Evolutionary conservation across 2,113 vertebrate species (phyloP), one percentile per base, ranked within the genome.

Genomic region (Muntiacus reevesi): DNA sequence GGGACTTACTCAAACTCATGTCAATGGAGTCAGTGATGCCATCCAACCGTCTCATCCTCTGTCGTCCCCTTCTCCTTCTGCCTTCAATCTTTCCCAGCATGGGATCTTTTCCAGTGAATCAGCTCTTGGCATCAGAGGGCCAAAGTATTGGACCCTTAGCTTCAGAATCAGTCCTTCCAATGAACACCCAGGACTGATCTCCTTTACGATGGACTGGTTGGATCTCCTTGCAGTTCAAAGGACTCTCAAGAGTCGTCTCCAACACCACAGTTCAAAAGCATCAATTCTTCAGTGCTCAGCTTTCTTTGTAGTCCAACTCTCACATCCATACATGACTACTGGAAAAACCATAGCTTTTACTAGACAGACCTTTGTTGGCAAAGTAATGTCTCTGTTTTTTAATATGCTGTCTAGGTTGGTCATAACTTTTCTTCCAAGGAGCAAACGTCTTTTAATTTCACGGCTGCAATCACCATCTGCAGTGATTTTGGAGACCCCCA

Each of bases 401-500:
- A 36, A 67, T 67, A 67, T 36, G 64, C 33, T 36, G 1, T 36
- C 16, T 36, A 21, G 8, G 17, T 67, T 36, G 33, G 8, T 67
- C 17, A 36, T 67, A 36, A 5, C n/a, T 11, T 67, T 67, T 36
- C 17, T 36, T 36, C 64, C 2, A 67, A 36, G 64, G 33, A 21
- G 9, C 8, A 17, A 67, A 2, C 9, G 16, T 21, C 64, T 11
- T 10, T 67, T 36, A 67, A 67, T 36, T 67, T 36, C 33, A 67
- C 21, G 33, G 17, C 64, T 67, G 4, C n/a, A 67, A 9, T 67
- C 64, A 36, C 4, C 64, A 36, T 67, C 17, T 36, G 33, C 33
- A 0, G 0, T 67, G 64, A 36, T 67, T 67, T 36, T 36, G 17
- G 64, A 67, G 17, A 4, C 4, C n/a, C 4, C 2, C 0, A 36